Percentiles rank a stretch among this genome's conserved stretches.
These are phyloP conservation scores for Synodontis membranacea DNA, from an alignment of 2,113 vertebrate genomes.

Conservation along the genomic window DNA sequence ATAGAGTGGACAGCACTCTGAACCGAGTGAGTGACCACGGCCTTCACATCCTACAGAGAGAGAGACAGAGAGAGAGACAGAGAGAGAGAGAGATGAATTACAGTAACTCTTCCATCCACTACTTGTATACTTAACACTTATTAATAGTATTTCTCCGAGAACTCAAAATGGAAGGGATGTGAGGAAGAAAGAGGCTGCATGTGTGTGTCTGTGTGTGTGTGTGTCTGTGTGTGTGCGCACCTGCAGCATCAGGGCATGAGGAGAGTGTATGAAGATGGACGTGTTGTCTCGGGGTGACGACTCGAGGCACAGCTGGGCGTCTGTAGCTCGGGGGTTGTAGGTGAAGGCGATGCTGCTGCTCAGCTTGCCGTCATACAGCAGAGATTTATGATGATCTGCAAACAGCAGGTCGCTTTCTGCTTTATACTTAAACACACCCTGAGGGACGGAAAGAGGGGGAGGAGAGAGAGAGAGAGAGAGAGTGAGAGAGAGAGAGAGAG, in stretches of 20 bases:
- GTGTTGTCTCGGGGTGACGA: slow-evolving; percentile 94
- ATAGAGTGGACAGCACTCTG: slow-evolving; percentile 98
- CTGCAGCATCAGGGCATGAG: slow-evolving; percentile 99
- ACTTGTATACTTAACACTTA: not conserved
- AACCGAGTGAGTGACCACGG: slow-evolving; percentile 94
- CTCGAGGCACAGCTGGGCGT: slow-evolving; percentile 96
- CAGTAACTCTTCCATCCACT: not conserved
- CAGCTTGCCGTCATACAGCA: slow-evolving; percentile 94
- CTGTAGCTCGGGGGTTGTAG: slow-evolving; percentile 95
- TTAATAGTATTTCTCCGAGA: not conserved
- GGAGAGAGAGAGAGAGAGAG: not conserved
- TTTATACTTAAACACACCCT: slow-evolving; percentile 97
- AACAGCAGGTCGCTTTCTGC: slow-evolving; percentile 96
- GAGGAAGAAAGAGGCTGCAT: not conserved
- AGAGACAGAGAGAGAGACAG: slow-evolving; percentile 1
- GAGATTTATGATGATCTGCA: slow-evolving; percentile 90
- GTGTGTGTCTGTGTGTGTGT: slow-evolving; percentile 45
- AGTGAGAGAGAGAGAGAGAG: not conserved
- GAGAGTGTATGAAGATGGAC: slow-evolving; percentile 97
- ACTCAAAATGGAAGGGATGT: not conserved
- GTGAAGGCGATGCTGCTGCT: slow-evolving; percentile 89
- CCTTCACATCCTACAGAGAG: slow-evolving; percentile 87
- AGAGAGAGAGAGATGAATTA: not conserved
- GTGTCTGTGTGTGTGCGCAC: slow-evolving; percentile 65
- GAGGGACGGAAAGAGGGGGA: slow-evolving; percentile 25